Percentiles rank a stretch among this genome's conserved stretches.
These are phyloP conservation scores for Melinopterus prodromus DNA, from an alignment of 2,888 invertebrate genomes.

Conservation along the genomic window DNA sequence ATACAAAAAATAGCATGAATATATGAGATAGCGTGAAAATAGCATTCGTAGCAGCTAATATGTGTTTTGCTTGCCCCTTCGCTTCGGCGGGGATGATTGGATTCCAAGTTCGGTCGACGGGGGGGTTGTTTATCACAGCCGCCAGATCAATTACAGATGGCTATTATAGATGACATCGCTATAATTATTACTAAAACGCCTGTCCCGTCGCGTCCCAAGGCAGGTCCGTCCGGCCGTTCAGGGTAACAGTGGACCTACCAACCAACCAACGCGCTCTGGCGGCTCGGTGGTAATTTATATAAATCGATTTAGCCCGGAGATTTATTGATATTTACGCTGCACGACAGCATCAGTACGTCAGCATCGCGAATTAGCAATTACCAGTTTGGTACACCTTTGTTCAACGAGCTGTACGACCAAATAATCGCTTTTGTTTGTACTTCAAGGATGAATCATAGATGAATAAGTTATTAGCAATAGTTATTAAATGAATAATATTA, in stretches of 20 bases:
- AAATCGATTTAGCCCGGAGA: background rate
- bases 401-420: no score
- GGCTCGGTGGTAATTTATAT: background rate
- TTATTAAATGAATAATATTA: no score
- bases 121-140: conserved; percentile 4
- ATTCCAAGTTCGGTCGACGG: background rate
- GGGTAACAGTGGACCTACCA: background rate
- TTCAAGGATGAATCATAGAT: no score
- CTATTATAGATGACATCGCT: conserved; percentile 4
- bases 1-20: no score
- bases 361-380: background rate
- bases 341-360: background rate
- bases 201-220: conserved; percentile 4
- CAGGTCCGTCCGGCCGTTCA: background rate
- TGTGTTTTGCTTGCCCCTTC: background rate
- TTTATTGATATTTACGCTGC: background rate
- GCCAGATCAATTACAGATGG: conserved; percentile 4
- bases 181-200: background rate
- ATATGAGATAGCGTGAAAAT: no score
- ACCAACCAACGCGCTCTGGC: background rate
- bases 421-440: no score
- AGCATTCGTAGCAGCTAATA: background rate
- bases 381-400: background rate
- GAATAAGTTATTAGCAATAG: no score
- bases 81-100: background rate